phyloP scores from a whole-genome alignment of 2,113 vertebrate genomes.

The Festucalex cinctus region DNA sequence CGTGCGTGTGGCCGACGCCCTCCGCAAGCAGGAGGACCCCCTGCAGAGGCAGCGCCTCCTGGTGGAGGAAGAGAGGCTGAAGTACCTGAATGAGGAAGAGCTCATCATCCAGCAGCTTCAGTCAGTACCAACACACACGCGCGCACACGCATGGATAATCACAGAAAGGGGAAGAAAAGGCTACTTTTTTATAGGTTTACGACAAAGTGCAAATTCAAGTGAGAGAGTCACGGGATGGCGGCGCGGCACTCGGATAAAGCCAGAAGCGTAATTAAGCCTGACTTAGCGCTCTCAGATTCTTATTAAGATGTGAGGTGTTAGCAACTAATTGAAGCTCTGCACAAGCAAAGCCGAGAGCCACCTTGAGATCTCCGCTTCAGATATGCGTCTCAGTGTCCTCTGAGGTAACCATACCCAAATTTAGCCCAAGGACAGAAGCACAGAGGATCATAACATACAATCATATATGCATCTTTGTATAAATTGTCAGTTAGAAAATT shows the following conservation, averaged over 20 bases:
- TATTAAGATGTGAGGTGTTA: conserved; percentile 60
- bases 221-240: conserved; percentile 18
- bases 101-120: conserved; percentile 97
- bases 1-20: conserved; percentile 84
- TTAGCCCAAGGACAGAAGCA: not conserved
- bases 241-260: conserved; percentile 15
- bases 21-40: conserved; percentile 94
- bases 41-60: conserved; percentile 95
- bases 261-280: conserved; percentile 53
- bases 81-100: conserved; percentile 97
- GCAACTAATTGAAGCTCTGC: conserved; percentile 53
- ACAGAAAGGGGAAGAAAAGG: not conserved
- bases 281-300: conserved; percentile 51
- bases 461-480: too few relatives aligned
- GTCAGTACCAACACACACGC: conserved; percentile 70
- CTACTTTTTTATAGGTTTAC: not conserved
- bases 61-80: conserved; percentile 96
- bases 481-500: too few relatives aligned
- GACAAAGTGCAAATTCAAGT: conserved; percentile 18
- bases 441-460: not conserved
- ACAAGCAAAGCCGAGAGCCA: conserved; percentile 38
- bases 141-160: not conserved
- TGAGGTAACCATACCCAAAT: conserved; percentile 3
- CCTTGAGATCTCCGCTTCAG: conserved; percentile 60
- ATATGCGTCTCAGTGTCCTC: conserved; percentile 27